phyloP scores from a whole-genome alignment of 2,797 vertebrate species.

The Coracias cyanogaster region DNA sequence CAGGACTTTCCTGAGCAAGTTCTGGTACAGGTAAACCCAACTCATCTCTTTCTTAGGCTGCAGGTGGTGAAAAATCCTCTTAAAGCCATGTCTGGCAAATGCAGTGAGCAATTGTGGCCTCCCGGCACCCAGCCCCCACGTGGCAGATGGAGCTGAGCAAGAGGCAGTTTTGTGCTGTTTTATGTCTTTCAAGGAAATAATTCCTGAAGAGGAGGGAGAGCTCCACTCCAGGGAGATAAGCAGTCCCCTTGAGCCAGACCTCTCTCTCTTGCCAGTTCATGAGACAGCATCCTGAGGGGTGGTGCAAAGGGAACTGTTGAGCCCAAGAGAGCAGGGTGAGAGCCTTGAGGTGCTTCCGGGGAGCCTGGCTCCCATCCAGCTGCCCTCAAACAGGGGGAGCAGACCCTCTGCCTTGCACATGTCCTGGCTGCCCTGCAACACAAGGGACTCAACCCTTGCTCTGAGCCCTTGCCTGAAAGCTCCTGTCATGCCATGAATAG shows the following conservation, averaged over 20 bases:
- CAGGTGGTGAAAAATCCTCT: background rate
- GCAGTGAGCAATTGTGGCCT: background rate
- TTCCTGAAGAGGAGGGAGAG: slow-evolving; percentile 47
- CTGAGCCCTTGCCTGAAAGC: background rate
- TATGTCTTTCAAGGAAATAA: slow-evolving; percentile 63
- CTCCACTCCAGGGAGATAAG: slow-evolving; percentile 1
- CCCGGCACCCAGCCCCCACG: background rate
- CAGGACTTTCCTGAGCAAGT: background rate
- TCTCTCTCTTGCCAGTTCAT: background rate
- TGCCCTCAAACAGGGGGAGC: rapidly evolving
- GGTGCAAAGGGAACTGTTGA: rapidly evolving
- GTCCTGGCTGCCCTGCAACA: background rate
- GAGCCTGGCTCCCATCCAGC: background rate
- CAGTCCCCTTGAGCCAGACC: background rate
- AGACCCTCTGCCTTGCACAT: background rate
- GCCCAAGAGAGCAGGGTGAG: background rate
- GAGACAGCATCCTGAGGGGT: background rate
- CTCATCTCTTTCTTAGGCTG: background rate
- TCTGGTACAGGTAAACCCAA: background rate
- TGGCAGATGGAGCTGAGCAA: slow-evolving; percentile 59
- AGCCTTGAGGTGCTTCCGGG: background rate
- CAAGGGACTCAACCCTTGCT: rapidly evolving
- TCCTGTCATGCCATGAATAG: background rate
- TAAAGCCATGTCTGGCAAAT: background rate
- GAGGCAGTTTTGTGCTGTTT: slow-evolving; percentile 25